phyloP scores from a whole-genome alignment of 2,888 invertebrate genomes.

The Spilosoma lubricipeda region DNA sequence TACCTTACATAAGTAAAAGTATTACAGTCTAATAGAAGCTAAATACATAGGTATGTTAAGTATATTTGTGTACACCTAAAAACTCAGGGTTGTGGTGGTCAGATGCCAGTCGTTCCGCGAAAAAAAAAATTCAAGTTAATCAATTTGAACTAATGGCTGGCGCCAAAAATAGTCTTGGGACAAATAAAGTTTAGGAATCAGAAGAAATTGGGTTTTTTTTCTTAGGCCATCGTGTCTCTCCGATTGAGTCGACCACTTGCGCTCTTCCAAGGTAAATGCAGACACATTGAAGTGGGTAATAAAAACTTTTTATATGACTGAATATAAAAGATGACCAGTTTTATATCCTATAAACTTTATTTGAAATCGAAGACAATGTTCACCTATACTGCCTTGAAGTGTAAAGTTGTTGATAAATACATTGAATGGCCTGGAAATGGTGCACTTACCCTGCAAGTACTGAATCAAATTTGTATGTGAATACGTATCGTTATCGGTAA shows the following conservation, averaged over 20 bases:
- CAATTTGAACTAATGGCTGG: no score
- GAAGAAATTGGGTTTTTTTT: no score
- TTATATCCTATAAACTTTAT: background rate
- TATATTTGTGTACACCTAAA: no score
- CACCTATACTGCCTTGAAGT: background rate
- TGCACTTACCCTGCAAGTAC: conserved; percentile 15
- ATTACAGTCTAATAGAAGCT: background rate
- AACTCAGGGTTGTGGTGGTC: no score
- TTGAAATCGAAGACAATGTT: background rate
- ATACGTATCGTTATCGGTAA: conserved; percentile 36
- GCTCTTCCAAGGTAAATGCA: no score
- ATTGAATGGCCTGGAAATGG: background rate
- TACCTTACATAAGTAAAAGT: background rate
- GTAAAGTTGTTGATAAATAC: background rate
- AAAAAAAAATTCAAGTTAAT: no score
- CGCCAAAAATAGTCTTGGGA: no score
- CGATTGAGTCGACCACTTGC: no score
- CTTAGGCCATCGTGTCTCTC: no score
- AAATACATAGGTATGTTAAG: background rate
- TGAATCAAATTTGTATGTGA: conserved; percentile 36
- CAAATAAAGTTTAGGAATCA: no score
- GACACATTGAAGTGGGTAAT: no score
- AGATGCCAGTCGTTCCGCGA: no score
- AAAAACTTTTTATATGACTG: background rate
- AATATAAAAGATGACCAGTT: background rate